Base-by-base conservation (phyloP, 2,113 vertebrate genomes). In the Percina caprodes region DNA sequence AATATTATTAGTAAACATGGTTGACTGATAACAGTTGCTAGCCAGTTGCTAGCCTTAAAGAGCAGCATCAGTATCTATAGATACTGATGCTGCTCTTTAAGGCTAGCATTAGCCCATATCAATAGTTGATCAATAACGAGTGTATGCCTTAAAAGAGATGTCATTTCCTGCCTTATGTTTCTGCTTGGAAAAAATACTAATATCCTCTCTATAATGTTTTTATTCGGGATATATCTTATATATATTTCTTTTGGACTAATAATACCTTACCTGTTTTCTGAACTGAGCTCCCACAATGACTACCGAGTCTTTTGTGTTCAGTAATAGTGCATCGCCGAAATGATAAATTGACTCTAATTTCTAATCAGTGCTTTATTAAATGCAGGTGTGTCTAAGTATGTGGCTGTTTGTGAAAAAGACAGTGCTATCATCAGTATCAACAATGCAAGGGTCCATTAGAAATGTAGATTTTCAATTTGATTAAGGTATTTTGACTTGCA, bases 351-450 rank as follows among this genome's bases (percentile, higher is more conserved):
- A 23, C 14, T 8, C 49, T 12, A 16, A 42, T 42, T 11, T 11
- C 39, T 26, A 58, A 30, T 58, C 7, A 21, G 54, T 72, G 55
- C 42, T 59, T n/a, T 7, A 71, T 58, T 71, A 46, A 58, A 72
- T 46, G 12, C 24, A 72, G 69, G 24, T 6, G 42, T 73, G n/a
- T 5, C 13, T 4, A 3, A 21, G 19, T 12, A 2, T 45, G 26
- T 39, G 13, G 6, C n/a, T 26, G 10, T 15, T 9, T 26, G 39
- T 59, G 6, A 5, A 42, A 54, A 14, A 54, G 18, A 49, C 45
- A 19, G 5, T 7, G 9, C 65, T 67, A 9, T n/a, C 9, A 14
- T 58, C 16, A 18, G 16, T 33, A 30, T 51, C 13, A 24, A 11
- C 39, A 46, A 49, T 48, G 9, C 15, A 66, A 48, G 24, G 21